These are phyloP conservation scores for Balaeniceps rex DNA, from an alignment of 2,113 vertebrate species.

Conservation along the genomic window DNA sequence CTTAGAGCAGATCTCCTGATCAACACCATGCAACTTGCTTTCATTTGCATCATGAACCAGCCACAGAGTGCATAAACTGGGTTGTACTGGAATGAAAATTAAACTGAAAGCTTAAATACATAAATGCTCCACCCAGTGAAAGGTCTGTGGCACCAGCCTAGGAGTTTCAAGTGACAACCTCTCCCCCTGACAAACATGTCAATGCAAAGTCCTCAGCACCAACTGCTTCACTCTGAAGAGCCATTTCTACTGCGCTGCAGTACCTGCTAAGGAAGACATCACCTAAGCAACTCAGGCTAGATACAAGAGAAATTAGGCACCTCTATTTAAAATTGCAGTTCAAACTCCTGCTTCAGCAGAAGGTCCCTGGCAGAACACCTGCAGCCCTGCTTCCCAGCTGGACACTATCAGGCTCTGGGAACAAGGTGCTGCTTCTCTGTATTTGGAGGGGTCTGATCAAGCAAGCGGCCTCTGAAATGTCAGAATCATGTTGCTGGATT, in stretches of 20 bases:
- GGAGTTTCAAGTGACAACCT: background rate
- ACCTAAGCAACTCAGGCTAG: background rate
- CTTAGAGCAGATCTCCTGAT: background rate
- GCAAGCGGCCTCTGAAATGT: background rate
- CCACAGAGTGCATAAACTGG: background rate
- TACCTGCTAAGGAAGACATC: background rate
- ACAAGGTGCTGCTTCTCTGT: background rate
- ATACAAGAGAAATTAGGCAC: background rate
- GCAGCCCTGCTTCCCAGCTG: background rate
- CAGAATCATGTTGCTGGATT: background rate
- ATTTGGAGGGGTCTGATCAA: background rate
- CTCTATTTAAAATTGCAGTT: background rate
- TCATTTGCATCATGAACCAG: background rate
- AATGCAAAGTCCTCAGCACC: background rate
- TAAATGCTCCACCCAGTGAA: background rate
- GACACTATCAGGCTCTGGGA: fast-evolving
- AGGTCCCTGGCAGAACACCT: fast-evolving
- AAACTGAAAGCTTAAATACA: background rate
- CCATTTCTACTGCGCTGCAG: background rate
- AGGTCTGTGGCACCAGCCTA: background rate
- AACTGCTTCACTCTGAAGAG: background rate
- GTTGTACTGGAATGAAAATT: background rate
- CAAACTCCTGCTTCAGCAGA: background rate
- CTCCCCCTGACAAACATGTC: no score
- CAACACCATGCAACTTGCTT: background rate